A percentile compares a stretch with the other conserved stretches of the same genome.
These are phyloP conservation scores for Mallotus villosus DNA, from an alignment of 2,797 vertebrate genomes.

Conservation along the genomic window DNA sequence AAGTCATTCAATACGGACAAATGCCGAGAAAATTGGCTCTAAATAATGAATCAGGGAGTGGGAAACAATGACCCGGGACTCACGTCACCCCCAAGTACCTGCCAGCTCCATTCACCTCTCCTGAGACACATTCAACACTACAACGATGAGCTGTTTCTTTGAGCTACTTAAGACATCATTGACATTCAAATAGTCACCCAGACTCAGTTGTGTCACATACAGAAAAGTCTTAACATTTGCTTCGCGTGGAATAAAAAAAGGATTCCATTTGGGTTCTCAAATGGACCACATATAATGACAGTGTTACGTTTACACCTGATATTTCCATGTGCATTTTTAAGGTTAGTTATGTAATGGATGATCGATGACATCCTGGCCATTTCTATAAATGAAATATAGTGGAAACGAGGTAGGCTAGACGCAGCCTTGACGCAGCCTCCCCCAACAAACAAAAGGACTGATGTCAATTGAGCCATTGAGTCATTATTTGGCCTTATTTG, in stretches of 20 bases:
- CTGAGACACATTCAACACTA: conserved; percentile 24
- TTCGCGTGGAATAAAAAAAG: too few relatives aligned
- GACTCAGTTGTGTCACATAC: not conserved
- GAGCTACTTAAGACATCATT: conserved; percentile 22
- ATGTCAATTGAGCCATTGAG: not conserved
- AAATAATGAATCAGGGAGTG: conserved; percentile 22
- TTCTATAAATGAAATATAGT: conserved; percentile 21
- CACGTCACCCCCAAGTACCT: conserved; percentile 6
- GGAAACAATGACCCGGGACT: conserved; percentile 15
- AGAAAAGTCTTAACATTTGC: too few relatives aligned
- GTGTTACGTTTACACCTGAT: too few relatives aligned
- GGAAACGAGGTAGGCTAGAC: conserved; percentile 12
- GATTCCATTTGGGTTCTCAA: too few relatives aligned
- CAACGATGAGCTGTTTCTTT: conserved; percentile 29
- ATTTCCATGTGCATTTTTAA: not conserved
- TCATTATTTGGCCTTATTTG: not conserved
- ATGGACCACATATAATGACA: too few relatives aligned
- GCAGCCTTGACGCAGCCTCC: not conserved
- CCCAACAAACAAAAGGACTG: not conserved
- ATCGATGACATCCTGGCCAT: conserved; percentile 19
- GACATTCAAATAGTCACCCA: conserved; percentile 19
- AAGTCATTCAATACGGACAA: conserved; percentile 8
- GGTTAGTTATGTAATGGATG: conserved; percentile 9
- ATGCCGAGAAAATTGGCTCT: conserved; percentile 23
- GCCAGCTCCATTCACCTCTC: not conserved